phyloP scores from a whole-genome alignment of 2,888 invertebrate species.

The Phalangium opilio region DNA sequence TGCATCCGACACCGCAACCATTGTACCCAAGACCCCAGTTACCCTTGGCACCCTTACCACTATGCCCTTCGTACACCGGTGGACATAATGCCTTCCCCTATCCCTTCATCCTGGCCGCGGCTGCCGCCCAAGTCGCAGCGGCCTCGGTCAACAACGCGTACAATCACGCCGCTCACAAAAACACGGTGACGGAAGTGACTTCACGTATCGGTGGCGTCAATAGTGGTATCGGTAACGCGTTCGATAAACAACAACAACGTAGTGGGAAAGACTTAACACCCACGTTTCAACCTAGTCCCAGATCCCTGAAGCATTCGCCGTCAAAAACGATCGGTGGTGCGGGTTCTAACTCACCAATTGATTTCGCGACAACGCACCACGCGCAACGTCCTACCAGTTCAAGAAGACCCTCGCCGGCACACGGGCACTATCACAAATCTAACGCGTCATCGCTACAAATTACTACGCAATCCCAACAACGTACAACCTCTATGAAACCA shows the following conservation, averaged over 20 bases:
- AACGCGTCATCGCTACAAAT: background rate
- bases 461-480: background rate
- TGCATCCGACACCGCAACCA: slow-evolving; percentile 15
- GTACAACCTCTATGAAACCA: background rate
- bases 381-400: background rate
- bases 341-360: no score
- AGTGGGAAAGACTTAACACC: background rate
- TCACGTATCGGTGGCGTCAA: background rate
- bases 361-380: no score
- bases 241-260: background rate
- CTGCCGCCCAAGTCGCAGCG: background rate
- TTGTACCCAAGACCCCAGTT: slow-evolving; percentile 14
- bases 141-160: no score
- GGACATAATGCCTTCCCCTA: slow-evolving; percentile 10
- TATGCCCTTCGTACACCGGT: slow-evolving; percentile 13
- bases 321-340: no score
- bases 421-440: no score
- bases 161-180: no score
- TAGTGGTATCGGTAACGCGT: background rate
- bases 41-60: slow-evolving; percentile 13
- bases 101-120: slow-evolving; percentile 12
- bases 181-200: background rate
- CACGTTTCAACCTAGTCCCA: no score
- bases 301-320: no score
- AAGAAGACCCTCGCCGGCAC: no score